Conservation (phyloP, 2,797 vertebrate genomes). For the Myotis planiceps region DNA sequence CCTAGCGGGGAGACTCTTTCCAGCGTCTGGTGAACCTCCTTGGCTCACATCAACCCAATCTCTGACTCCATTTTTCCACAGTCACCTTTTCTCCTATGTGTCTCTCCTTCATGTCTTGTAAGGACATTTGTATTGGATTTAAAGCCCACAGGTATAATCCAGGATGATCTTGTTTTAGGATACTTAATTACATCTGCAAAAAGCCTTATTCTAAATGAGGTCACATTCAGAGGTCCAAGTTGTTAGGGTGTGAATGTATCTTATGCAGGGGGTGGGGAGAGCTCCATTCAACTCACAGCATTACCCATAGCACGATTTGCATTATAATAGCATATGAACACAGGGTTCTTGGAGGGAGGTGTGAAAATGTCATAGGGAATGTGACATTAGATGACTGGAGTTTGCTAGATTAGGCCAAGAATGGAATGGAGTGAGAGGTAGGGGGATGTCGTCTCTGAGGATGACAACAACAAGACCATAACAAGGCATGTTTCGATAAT, state of each 20-base stretch:
- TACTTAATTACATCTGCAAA: not conserved
- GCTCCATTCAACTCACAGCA: not conserved
- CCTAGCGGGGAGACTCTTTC: not conserved
- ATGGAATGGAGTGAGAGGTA: not conserved
- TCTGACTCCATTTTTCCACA: not conserved
- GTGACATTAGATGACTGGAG: not conserved
- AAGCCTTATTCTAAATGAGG: not conserved
- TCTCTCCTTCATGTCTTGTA: not conserved
- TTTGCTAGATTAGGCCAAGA: not conserved
- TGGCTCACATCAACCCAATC: not conserved
- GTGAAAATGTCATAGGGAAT: not conserved
- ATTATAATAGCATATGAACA: not conserved
- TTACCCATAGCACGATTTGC: too few species aligned
- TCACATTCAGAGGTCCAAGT: not conserved
- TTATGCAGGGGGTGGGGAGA: rapidly evolving
- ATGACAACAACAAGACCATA: not conserved
- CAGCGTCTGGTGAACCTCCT: not conserved
- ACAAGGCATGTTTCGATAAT: not conserved
- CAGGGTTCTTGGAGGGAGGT: not conserved
- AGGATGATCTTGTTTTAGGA: not conserved
- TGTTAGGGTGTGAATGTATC: not conserved
- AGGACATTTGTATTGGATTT: not conserved
- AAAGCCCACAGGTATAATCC: not conserved
- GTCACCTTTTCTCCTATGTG: too few species aligned
- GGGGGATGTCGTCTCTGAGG: not conserved